Evolutionary conservation across 2,888 invertebrate genomes (phyloP), one percentile per base, ranked within the genome.

Genomic region (Anthophora plumipes): DNA sequence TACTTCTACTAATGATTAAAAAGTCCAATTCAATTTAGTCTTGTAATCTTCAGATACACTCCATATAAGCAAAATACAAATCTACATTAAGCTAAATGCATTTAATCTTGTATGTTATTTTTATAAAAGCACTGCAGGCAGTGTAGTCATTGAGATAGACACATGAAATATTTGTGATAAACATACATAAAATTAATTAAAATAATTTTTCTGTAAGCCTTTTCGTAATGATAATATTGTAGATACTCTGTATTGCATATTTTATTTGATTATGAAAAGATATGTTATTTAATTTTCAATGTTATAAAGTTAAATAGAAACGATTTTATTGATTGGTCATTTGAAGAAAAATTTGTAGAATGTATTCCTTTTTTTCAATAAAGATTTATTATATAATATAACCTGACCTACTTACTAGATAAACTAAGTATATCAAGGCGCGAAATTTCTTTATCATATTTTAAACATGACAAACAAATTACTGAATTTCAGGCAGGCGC

Each of bases 51-150:
- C 31, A 72, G 61, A 61, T 22, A 75, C 20, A 20, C 9, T 57
- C 52, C 17, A 79, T 25, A 60, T 17, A 79, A 59, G 59, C 71
- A 60, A 12, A 59, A 31, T 61, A 67, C 22, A 57, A 48, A 76
- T 68, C 46, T 14, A 52, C 61, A 31, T 52, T 55, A 41, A 55
- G 46, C 60, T 39, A 68, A 67, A 72, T 83, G 86, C 84, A 88
- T 89, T 90, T 89, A 85, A 72, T 86, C 75, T 70, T 72, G 77
- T 76, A 71, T 81, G 68, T 85, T 88, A 90, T 90, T 89, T 89
- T 89, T 89, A 73, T 85, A 84, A 85, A 59, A 64, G 63, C 88
- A 88, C 90, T 90, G 91, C 90, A 75, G 91, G 90, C 91, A 88
- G 90, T 90, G 88, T 86, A 70, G 74, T 8, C 12, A 5, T 43